A percentile compares a stretch with the other conserved stretches of the same genome.
Evolutionary conservation across 2,888 invertebrate genomes (phyloP).

Genomic region (Cephus rjabovi): DNA sequence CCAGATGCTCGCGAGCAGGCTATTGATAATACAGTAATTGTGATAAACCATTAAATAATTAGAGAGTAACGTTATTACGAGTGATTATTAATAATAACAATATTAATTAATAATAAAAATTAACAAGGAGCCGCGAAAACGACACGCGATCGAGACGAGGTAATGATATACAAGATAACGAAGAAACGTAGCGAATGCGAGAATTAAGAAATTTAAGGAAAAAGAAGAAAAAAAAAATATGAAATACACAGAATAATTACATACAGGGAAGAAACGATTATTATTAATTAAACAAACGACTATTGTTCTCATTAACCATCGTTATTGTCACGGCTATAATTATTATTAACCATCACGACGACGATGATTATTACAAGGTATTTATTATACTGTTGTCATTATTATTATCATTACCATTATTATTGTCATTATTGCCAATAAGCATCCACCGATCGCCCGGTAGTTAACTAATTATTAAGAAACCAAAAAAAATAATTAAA

Average conservation of each 20-base stretch:
- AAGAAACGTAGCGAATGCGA: background rate
- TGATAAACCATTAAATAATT: constrained; percentile 46
- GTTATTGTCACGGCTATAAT: constrained; percentile 2
- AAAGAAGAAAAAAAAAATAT: background rate
- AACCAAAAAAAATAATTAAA: background rate
- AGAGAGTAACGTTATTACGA: constrained; percentile 23
- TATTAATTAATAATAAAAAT: too few relatives aligned
- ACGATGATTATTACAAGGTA: constrained; percentile 1
- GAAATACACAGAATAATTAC: constrained; percentile 4
- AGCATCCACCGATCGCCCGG: constrained; percentile 14
- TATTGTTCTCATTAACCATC: constrained; percentile 24
- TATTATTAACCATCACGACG: constrained; percentile 3
- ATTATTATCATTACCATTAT: constrained; percentile 6
- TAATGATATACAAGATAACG: background rate
- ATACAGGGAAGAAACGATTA: constrained; percentile 25
- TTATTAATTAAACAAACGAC: constrained; percentile 23
- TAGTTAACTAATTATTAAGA: constrained; percentile 15
- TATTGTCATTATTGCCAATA: constrained; percentile 1
- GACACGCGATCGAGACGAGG: too few relatives aligned
- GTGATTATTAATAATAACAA: constrained; percentile 10
- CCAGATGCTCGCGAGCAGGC: constrained; percentile 11
- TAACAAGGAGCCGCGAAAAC: too few relatives aligned
- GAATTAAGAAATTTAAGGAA: constrained; percentile 5
- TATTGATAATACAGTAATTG: constrained; percentile 55
- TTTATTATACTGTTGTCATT: background rate